phyloP scores from a whole-genome alignment of 2,797 vertebrate genomes.

The Decapterus maruadsi region DNA sequence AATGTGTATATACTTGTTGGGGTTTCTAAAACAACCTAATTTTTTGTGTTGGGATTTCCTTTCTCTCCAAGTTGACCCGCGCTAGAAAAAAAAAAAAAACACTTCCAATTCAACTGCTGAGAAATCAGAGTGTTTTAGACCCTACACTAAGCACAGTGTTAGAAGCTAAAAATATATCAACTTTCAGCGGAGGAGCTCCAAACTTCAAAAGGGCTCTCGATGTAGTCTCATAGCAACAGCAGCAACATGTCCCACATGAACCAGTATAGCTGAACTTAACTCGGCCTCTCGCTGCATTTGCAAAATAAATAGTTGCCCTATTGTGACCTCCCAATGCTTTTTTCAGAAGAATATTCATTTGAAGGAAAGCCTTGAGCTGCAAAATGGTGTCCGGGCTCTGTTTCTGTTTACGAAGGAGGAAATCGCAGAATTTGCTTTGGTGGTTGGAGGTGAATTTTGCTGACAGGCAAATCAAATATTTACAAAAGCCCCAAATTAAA shows the following conservation, averaged over 20 bases:
- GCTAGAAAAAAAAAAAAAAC: not conserved
- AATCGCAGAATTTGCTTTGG: slow-evolving; percentile 2
- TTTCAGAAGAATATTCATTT: not conserved
- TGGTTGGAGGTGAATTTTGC: too few species aligned
- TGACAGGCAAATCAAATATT: too few species aligned
- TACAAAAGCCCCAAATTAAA: too few species aligned
- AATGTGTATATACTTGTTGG: not conserved
- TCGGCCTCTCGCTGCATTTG: slow-evolving; percentile 1
- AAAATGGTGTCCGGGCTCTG: not conserved
- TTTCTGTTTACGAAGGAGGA: not conserved
- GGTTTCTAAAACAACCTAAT: not conserved
- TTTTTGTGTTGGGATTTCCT: not conserved
- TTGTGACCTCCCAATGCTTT: not conserved
- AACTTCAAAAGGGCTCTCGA: slow-evolving; percentile 34
- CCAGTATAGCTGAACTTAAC: slow-evolving; percentile 12
- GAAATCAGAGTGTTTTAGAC: slow-evolving; percentile 12
- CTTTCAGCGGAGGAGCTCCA: slow-evolving; percentile 17
- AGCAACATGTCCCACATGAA: slow-evolving; percentile 2
- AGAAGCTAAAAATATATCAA: slow-evolving; percentile 44
- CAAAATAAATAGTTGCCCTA: slow-evolving; percentile 1
- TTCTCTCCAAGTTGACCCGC: not conserved
- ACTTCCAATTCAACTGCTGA: slow-evolving; percentile 14
- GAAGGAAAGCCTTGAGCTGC: slow-evolving; percentile 1
- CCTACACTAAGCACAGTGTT: not conserved
- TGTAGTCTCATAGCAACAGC: slow-evolving; percentile 41